Base-by-base conservation (phyloP, 2,888 invertebrate species). In the Sepioteuthis lessoniana region DNA sequence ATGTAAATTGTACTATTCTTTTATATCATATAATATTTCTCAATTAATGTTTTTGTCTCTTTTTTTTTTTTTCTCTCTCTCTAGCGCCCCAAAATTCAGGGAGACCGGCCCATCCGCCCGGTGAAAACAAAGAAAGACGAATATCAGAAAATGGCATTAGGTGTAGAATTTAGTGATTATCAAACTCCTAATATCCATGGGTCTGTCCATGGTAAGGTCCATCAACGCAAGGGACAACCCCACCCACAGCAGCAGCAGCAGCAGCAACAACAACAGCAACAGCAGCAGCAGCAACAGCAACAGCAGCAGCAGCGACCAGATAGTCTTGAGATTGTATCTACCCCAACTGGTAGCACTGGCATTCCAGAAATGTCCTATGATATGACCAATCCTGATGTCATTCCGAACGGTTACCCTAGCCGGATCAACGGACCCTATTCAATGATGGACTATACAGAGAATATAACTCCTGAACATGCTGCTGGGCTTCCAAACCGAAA, bases 81-180 rank as follows among this genome's bases (percentile, higher is more conserved):
- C 25, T 46, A 91, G 94, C 91, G 94, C 46, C 91, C 90, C 46
- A 94, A 47, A 47, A 46, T 50, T 35, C 90, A 91, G 38, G 90
- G 35, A 90, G 37, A 42, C 37, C 93, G 60, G 92, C 55, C 93
- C 42, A 90, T 93, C 90, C 55, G 91, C 55, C 90, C 55, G 93
- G 95, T 96, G 25, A 94, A 94, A 90, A 95, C 95, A 55, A 96
- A 94, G 92, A 95, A 94, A 94, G 96, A 96, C 47, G 96, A 95
- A 94, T 96, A 95, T 94, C 94, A 95, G 91, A 94, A 95, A 92
- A 93, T 94, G 94, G 95, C 95, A 47, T 95, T 95, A 94, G 96
- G 96, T 16, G 94, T 94, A 92, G 96, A 96, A 94, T 96, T 96
- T 76, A 94, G 95, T 90, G 94, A 95, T 94, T 95, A 96, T 94